Percentiles rank a stretch among this genome's conserved stretches.
Conservation (phyloP, 2,797 vertebrate species). For the Sebastes melanostomus region DNA sequence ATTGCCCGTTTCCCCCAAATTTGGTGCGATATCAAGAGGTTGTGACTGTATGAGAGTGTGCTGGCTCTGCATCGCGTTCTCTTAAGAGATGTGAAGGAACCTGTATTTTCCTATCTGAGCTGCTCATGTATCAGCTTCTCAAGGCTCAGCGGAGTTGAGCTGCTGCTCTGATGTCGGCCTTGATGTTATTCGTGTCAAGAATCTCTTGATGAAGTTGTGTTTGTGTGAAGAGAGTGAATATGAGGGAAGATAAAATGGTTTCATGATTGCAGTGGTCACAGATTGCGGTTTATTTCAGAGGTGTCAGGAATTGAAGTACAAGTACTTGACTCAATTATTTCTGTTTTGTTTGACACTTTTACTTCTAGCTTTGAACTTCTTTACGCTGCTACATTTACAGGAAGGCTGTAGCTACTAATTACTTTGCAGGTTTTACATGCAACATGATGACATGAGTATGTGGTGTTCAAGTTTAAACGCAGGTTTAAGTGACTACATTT, state of each 20-base stretch:
- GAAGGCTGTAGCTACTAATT: not conserved
- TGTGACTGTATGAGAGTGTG: not conserved
- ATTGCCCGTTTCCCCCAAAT: not conserved
- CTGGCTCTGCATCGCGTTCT: not conserved
- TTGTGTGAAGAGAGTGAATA: not conserved
- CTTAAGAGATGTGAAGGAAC: not conserved
- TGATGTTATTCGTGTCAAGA: slow-evolving; percentile 25
- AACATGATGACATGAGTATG: not conserved
- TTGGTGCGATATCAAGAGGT: not conserved
- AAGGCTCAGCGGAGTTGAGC: slow-evolving; percentile 29
- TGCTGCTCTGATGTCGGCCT: slow-evolving; percentile 20
- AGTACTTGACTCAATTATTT: not conserved
- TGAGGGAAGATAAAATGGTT: not conserved
- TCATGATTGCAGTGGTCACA: not conserved
- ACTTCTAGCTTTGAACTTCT: not conserved
- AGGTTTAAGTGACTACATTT: not conserved
- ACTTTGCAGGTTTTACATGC: not conserved
- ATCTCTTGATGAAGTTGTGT: slow-evolving; percentile 24
- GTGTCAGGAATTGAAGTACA: not conserved
- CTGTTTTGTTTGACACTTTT: not conserved
- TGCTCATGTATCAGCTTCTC: slow-evolving; percentile 12
- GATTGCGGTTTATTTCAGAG: slow-evolving; percentile 17
- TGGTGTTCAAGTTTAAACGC: too few species aligned
- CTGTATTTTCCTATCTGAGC: slow-evolving; percentile 9
- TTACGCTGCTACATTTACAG: not conserved